Evolutionary conservation across 2,888 invertebrate genomes (phyloP), one percentile per base, ranked within the genome.

Genomic region (Hermaeophaga mercurialis): DNA sequence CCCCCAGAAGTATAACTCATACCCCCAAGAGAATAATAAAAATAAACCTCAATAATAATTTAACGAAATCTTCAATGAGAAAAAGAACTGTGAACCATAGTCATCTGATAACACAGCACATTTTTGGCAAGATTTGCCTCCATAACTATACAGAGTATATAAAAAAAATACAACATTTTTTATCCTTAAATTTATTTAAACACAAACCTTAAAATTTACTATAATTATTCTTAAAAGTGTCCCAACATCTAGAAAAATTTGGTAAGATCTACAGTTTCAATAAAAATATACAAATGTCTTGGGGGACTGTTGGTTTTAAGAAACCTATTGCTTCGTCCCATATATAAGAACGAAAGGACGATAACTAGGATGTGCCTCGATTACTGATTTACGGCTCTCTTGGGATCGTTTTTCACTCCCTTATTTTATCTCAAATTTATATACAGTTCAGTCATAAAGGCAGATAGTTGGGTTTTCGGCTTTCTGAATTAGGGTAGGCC

Each of bases 291-390:
- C n/a, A n/a, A n/a, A n/a, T n/a, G n/a, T n/a, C n/a, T n/a, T n/a
- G n/a, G n/a, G n/a, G n/a, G n/a, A n/a, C n/a, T n/a, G n/a, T n/a
- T n/a, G n/a, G n/a, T n/a, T n/a, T n/a, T n/a, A n/a, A n/a, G n/a
- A n/a, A n/a, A n/a, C n/a, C n/a, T n/a, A n/a, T n/a, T n/a, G n/a
- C n/a, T n/a, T n/a, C n/a, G n/a, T n/a, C n/a, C n/a, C n/a, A n/a
- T n/a, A n/a, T n/a, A n/a, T n/a, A 53, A 53, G 48, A 41, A 50
- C 41, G 41, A 33, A 66, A 66, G 67, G 67, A 70, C 68, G 73
- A 73, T 73, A 73, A 73, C 70, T 69, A 66, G 69, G 70, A 72
- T 73, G 70, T 70, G 70, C 71, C 71, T 69, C 70, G 71, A 71
- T 72, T 67, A 62, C 66, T 73, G 73, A 74, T 73, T 73, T 73